phyloP scores from a whole-genome alignment of 2,888 invertebrate species.

The Rhamnusium bicolor region DNA sequence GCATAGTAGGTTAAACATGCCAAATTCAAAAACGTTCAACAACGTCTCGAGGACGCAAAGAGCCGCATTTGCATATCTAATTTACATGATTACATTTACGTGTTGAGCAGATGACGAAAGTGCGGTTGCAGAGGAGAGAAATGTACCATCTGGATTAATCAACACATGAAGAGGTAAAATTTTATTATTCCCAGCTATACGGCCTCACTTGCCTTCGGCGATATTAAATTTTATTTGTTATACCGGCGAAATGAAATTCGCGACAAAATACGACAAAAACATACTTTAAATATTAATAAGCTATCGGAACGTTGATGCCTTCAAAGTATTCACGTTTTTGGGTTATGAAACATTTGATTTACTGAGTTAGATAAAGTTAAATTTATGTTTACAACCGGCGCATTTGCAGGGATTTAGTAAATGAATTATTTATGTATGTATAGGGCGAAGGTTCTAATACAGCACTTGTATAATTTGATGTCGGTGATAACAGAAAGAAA shows the following conservation, averaged over 20 bases:
- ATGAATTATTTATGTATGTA: slow-evolving; percentile 22
- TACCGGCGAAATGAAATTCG: slow-evolving; percentile 41
- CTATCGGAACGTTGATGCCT: neutral
- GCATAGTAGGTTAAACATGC: neutral
- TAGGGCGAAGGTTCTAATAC: neutral
- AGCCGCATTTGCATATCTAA: slow-evolving; percentile 65
- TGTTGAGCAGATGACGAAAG: slow-evolving; percentile 64
- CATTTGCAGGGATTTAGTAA: slow-evolving; percentile 11
- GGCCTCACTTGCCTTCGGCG: neutral
- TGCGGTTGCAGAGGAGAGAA: slow-evolving; percentile 55
- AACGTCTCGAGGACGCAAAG: slow-evolving; percentile 52
- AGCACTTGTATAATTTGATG: slow-evolving; percentile 13
- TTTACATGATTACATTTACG: slow-evolving; percentile 67
- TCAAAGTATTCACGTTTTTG: slow-evolving; percentile 6
- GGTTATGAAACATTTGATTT: slow-evolving; percentile 26
- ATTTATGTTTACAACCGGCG: slow-evolving; percentile 3
- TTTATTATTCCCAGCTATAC: slow-evolving; percentile 40
- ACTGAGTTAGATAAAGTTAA: slow-evolving; percentile 22
- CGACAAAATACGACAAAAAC: slow-evolving; percentile 25
- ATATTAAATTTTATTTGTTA: slow-evolving; percentile 51
- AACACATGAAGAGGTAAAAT: slow-evolving; percentile 54
- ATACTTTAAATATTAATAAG: slow-evolving; percentile 23
- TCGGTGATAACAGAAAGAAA: neutral
- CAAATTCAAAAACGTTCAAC: slow-evolving; percentile 49
- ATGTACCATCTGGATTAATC: slow-evolving; percentile 58